Conservation (phyloP, 1,140 invertebrate species). For the Cecropterus lyciades region DNA sequence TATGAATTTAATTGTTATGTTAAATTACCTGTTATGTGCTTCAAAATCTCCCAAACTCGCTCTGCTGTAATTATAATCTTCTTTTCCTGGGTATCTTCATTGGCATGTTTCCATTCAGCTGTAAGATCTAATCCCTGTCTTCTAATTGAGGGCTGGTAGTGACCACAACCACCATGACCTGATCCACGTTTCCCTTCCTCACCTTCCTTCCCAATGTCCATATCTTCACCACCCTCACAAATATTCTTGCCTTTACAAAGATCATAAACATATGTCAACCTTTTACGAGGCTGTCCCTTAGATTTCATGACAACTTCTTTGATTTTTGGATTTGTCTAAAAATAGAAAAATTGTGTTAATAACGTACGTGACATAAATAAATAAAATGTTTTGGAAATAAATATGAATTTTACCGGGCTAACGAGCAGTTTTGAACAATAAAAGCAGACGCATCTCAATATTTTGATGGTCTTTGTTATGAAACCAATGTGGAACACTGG, state of each 20-base stretch:
- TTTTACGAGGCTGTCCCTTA: conserved; percentile 97
- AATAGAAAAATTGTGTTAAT: conserved; percentile 38
- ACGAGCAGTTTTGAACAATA: conserved; percentile 98
- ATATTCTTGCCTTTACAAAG: conserved; percentile 99
- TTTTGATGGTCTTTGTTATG: conserved; percentile 98
- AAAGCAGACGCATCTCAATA: conserved; percentile 98
- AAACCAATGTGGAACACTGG: conserved; percentile 99
- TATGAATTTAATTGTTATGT: too few relatives aligned
- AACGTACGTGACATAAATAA: conserved; percentile 11
- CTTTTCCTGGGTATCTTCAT: conserved; percentile 98
- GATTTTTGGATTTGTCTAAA: conserved; percentile 96
- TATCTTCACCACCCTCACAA: conserved; percentile 99
- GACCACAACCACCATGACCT: conserved; percentile 97
- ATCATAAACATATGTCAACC: conserved; percentile 98
- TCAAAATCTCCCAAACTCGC: conserved; percentile 97
- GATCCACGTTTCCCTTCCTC: conserved; percentile 89
- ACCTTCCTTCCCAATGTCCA: conserved; percentile 94
- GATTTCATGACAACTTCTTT: conserved; percentile 98
- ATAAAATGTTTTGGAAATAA: conserved; percentile 21
- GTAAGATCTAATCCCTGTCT: conserved; percentile 95
- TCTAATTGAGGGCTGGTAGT: conserved; percentile 97
- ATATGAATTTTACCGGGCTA: conserved; percentile 90
- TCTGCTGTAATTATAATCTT: conserved; percentile 97
- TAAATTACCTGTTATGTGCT: conserved; percentile 93
- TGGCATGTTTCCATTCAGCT: conserved; percentile 99